Evolutionary conservation across 1,140 invertebrate species (phyloP).

Genomic region (Epicauta chinensis): DNA sequence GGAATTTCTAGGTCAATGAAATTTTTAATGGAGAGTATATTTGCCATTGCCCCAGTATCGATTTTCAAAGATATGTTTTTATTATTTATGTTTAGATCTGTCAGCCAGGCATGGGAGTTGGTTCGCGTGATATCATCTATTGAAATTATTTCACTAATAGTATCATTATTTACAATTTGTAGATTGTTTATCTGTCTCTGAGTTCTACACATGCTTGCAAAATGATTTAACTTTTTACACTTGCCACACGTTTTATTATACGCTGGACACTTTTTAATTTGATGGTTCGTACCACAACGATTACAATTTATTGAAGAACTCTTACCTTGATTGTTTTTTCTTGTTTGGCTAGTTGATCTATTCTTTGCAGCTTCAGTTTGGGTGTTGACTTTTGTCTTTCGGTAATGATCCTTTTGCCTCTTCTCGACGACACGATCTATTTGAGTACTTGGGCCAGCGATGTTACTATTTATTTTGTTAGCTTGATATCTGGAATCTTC

Average conservation of each 20-base stretch:
- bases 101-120: background rate
- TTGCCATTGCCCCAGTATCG: constrained; percentile 23
- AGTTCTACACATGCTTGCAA: too few relatives aligned
- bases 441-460: background rate
- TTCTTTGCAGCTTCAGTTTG: background rate
- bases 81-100: constrained; percentile 22
- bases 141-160: constrained; percentile 1
- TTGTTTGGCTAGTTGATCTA: background rate
- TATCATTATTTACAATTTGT: constrained; percentile 9
- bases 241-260: too few relatives aligned
- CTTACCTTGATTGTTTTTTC: constrained; percentile 1
- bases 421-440: background rate
- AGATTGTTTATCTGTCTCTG: constrained; percentile 1
- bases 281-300: constrained; percentile 6
- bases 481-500: too few relatives aligned
- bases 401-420: too few relatives aligned
- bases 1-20: constrained; percentile 14
- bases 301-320: constrained; percentile 1
- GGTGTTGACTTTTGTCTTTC: background rate
- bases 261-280: constrained; percentile 15
- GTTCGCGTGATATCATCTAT: constrained; percentile 1
- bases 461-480: constrained; percentile 10
- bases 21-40: constrained; percentile 19
- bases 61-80: constrained; percentile 19
- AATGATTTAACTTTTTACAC: too few relatives aligned